phyloP scores from a whole-genome alignment of 2,797 vertebrate genomes.

The Enteromius unitaeniatus region DNA sequence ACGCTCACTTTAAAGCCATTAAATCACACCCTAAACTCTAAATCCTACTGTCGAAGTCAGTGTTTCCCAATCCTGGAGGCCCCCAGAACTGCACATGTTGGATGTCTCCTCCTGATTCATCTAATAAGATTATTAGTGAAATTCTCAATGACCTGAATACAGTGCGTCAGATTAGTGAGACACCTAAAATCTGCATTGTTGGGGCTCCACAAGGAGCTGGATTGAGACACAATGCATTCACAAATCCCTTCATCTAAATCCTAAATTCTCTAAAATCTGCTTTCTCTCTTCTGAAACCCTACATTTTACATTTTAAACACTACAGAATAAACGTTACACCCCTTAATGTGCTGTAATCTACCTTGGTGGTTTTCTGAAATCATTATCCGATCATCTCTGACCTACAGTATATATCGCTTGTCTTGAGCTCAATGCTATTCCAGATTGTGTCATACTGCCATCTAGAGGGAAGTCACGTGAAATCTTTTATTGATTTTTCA shows the following conservation, averaged over 20 bases:
- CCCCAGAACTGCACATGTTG: not conserved
- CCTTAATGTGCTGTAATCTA: not conserved
- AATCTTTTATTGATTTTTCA: not conserved
- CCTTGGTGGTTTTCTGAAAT: not conserved
- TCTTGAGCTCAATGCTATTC: not conserved
- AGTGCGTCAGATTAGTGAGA: conserved; percentile 18
- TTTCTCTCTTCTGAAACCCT: not conserved
- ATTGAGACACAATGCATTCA: conserved; percentile 9
- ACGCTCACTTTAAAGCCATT: not conserved
- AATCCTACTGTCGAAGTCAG: not conserved
- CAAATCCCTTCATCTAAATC: conserved; percentile 18
- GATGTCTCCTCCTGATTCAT: not conserved
- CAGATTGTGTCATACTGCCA: conserved; percentile 25
- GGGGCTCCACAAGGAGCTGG: conserved; percentile 16
- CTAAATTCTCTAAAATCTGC: not conserved
- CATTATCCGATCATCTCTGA: not conserved
- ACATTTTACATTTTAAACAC: not conserved
- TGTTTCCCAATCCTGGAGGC: not conserved
- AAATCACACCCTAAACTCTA: not conserved
- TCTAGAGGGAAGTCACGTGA: not conserved
- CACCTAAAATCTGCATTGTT: conserved; percentile 1
- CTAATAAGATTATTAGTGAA: conserved; percentile 9
- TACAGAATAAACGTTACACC: not conserved
- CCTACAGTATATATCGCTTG: not conserved
- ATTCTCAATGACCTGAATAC: conserved; percentile 23